Conservation (phyloP, 1,140 invertebrate species). For the Heliconius nattereri region DNA sequence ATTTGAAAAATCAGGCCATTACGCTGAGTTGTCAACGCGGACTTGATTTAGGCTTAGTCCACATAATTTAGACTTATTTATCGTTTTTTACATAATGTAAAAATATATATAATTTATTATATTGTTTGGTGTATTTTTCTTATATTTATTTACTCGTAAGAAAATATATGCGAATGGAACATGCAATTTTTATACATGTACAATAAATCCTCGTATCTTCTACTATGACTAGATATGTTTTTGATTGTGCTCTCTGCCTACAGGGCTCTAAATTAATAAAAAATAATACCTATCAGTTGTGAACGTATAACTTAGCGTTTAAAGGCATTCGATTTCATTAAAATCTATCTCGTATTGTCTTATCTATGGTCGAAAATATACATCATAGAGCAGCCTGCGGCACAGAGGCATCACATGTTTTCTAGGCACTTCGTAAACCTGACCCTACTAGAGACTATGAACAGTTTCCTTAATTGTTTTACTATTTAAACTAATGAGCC, state of each 20-base stretch:
- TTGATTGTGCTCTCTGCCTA: slow-evolving; percentile 70
- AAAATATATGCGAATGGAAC: slow-evolving; percentile 77
- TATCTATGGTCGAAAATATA: slow-evolving; percentile 78
- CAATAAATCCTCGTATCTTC: slow-evolving; percentile 64
- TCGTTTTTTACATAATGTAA: slow-evolving; percentile 18
- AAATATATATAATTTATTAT: slow-evolving; percentile 38
- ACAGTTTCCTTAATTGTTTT: slow-evolving; percentile 17
- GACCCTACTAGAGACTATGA: slow-evolving; percentile 23
- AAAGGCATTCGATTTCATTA: slow-evolving; percentile 73
- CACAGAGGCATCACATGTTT: slow-evolving; percentile 27
- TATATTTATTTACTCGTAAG: slow-evolving; percentile 40
- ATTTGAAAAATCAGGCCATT: background rate
- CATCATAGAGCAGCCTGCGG: slow-evolving; percentile 31
- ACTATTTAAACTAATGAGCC: slow-evolving; percentile 20
- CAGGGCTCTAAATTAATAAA: slow-evolving; percentile 63
- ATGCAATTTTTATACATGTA: slow-evolving; percentile 65
- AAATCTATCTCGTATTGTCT: slow-evolving; percentile 79
- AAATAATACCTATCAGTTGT: slow-evolving; percentile 74
- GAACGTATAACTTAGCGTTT: slow-evolving; percentile 75
- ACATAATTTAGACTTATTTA: background rate
- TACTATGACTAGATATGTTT: slow-evolving; percentile 81
- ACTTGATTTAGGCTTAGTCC: background rate
- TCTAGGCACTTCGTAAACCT: slow-evolving; percentile 40
- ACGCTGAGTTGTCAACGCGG: background rate
- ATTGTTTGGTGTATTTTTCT: slow-evolving; percentile 35